These are phyloP conservation scores for Euwallacea fornicatus DNA, from an alignment of 1,140 invertebrate species.

Conservation along the genomic window DNA sequence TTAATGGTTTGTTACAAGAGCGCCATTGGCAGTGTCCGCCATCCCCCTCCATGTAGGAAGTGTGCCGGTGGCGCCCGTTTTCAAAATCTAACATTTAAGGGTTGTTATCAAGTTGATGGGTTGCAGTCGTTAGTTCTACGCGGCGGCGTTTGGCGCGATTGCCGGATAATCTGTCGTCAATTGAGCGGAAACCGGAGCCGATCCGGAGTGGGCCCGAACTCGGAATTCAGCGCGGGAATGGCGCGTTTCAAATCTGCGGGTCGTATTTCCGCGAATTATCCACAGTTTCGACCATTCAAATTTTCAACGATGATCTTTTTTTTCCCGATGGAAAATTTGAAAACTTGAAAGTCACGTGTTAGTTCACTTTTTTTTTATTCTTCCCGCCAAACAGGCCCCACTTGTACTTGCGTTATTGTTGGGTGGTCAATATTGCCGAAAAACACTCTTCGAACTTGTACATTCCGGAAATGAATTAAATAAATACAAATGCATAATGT, in stretches of 20 bases:
- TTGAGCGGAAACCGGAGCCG: slow-evolving; percentile 13
- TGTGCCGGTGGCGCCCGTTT: slow-evolving; percentile 33
- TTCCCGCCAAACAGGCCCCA: too few species aligned
- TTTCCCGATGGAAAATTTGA: too few species aligned
- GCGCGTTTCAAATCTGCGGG: slow-evolving; percentile 1
- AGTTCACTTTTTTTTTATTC: too few species aligned
- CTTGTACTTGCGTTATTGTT: too few species aligned
- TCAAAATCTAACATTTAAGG: slow-evolving; percentile 36
- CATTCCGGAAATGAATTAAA: too few species aligned
- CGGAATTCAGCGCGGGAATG: not conserved
- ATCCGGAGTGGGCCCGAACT: not conserved
- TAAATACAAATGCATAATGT: not conserved
- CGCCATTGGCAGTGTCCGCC: not conserved
- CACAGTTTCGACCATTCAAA: not conserved
- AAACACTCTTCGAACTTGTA: too few species aligned
- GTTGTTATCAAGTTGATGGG: slow-evolving; percentile 36
- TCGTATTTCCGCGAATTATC: slow-evolving; percentile 3
- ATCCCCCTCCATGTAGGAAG: slow-evolving; percentile 16
- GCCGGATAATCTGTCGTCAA: slow-evolving; percentile 7
- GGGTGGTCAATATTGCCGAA: too few species aligned
- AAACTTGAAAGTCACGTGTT: too few species aligned
- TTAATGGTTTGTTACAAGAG: too few species aligned
- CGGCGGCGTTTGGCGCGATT: slow-evolving; percentile 6
- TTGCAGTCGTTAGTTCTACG: slow-evolving; percentile 15
- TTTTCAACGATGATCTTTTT: too few species aligned